phyloP scores from a whole-genome alignment of 2,113 vertebrate species.

The Thinocorus orbignyianus region DNA sequence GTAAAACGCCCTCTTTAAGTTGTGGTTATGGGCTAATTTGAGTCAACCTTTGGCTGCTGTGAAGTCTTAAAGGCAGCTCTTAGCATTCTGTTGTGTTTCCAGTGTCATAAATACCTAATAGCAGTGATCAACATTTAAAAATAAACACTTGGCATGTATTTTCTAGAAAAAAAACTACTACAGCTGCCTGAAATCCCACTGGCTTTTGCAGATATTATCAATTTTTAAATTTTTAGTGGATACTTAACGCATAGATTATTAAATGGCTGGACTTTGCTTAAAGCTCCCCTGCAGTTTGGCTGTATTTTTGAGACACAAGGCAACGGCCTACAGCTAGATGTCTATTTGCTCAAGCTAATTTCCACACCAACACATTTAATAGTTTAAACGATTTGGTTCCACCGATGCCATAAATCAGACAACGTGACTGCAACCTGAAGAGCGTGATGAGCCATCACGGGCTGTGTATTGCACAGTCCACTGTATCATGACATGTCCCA shows the following conservation, averaged over 20 bases:
- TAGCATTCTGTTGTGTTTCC: background rate
- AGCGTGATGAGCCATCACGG: background rate
- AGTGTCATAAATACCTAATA: background rate
- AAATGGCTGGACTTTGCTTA: background rate
- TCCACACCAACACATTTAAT: background rate
- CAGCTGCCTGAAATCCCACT: background rate
- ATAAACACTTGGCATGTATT: background rate
- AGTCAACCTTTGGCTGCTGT: background rate
- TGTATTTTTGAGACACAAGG: background rate
- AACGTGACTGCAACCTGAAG: rapidly evolving
- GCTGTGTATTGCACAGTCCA: background rate
- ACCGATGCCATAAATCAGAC: background rate
- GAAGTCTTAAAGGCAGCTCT: background rate
- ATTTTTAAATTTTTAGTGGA: background rate
- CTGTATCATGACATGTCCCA: background rate
- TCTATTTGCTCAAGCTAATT: background rate
- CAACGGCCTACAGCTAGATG: background rate
- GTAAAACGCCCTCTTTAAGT: background rate
- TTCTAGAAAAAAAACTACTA: background rate
- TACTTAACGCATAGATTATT: background rate
- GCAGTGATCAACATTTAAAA: background rate
- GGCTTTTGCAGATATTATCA: background rate
- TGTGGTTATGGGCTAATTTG: background rate
- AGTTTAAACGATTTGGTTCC: background rate
- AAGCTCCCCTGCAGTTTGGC: background rate